phyloP scores from a whole-genome alignment of 2,797 vertebrate species.

The Vireo griseus region DNA sequence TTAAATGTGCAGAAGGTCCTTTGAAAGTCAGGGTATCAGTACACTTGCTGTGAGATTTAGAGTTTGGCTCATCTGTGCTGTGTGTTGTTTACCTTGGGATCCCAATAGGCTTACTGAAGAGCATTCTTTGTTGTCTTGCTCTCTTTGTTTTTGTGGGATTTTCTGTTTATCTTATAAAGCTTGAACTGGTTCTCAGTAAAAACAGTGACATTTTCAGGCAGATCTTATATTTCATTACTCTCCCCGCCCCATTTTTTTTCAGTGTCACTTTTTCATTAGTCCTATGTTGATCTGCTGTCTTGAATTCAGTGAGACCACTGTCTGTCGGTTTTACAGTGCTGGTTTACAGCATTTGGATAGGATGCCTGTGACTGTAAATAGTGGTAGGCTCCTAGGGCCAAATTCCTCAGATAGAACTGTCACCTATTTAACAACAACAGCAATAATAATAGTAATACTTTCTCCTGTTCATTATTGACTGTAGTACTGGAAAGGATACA shows the following conservation, averaged over 20 bases:
- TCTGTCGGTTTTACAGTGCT: background rate
- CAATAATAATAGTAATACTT: background rate
- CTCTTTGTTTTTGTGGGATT: background rate
- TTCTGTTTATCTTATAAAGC: background rate
- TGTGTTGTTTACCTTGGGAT: background rate
- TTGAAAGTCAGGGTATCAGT: slow-evolving; percentile 28
- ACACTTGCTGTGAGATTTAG: slow-evolving; percentile 15
- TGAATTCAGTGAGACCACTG: background rate
- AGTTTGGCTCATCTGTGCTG: background rate
- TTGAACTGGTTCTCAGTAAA: background rate
- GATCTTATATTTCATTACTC: background rate
- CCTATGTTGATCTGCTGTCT: background rate
- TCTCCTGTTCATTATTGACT: background rate
- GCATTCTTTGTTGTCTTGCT: slow-evolving; percentile 14
- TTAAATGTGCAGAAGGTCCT: slow-evolving; percentile 24
- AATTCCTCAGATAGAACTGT: background rate
- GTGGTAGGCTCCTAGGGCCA: background rate
- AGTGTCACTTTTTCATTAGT: background rate
- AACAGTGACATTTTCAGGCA: background rate
- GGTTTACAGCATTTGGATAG: background rate
- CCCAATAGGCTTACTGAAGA: background rate
- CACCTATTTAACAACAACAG: background rate
- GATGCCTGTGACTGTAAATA: background rate
- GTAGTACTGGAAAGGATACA: background rate
- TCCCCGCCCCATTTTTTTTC: accelerated